Conservation (phyloP, 2,797 vertebrate species). For the Meriones psammophilus region DNA sequence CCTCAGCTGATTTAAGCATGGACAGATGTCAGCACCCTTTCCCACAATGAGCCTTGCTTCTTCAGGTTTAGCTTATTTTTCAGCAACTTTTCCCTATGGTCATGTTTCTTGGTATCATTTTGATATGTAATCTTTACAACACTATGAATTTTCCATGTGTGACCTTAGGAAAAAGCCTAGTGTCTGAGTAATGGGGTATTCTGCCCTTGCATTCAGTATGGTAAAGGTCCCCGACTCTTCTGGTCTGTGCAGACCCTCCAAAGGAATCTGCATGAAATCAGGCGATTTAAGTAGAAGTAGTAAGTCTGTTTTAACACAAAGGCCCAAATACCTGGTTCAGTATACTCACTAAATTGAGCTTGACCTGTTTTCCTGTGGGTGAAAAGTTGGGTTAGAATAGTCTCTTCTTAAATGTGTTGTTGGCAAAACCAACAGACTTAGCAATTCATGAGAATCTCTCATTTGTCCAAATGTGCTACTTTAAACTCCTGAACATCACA, state of each 20-base stretch:
- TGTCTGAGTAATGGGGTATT: not conserved
- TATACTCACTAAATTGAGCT: not conserved
- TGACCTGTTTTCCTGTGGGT: not conserved
- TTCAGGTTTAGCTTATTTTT: not conserved
- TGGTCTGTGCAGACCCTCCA: not conserved
- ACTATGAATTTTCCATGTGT: not conserved
- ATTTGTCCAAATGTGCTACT: not conserved
- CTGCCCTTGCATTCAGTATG: not conserved
- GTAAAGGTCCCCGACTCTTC: too few relatives aligned
- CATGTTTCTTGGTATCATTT: not conserved
- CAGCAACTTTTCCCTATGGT: not conserved
- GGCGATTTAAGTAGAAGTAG: not conserved
- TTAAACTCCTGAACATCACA: constrained; percentile 24
- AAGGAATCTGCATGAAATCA: not conserved
- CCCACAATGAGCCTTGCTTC: not conserved
- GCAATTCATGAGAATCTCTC: not conserved
- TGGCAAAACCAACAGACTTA: not conserved
- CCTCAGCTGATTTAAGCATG: not conserved
- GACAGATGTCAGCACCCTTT: not conserved
- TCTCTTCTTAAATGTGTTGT: constrained; percentile 14
- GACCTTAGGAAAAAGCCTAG: not conserved
- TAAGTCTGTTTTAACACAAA: not conserved
- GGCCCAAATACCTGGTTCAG: not conserved
- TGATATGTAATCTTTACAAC: not conserved
- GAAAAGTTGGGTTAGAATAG: not conserved